A percentile compares a stretch with the other conserved stretches of the same genome.
phyloP scores from a whole-genome alignment of 2,888 invertebrate genomes.

The Netelia inedita region DNA sequence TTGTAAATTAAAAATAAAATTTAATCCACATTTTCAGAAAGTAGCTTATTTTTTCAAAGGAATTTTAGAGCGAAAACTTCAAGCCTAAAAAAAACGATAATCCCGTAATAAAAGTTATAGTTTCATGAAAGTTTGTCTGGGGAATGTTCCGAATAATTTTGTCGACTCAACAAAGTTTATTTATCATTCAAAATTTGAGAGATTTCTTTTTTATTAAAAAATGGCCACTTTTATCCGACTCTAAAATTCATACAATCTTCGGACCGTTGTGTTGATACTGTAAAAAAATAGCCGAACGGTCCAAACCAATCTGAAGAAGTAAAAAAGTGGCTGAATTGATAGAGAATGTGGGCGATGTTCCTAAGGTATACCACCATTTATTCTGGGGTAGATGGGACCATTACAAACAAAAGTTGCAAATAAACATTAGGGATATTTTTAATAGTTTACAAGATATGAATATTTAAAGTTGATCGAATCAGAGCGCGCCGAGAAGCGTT shows the following conservation, averaged over 20 bases:
- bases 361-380: too few relatives aligned
- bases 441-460: too few relatives aligned
- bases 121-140: conserved; percentile 13
- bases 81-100: conserved; percentile 8
- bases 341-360: too few relatives aligned
- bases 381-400: too few relatives aligned
- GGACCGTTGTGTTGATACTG: neutral
- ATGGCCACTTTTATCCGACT: conserved; percentile 1
- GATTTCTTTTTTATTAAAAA: neutral
- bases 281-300: neutral
- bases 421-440: too few relatives aligned
- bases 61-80: conserved; percentile 1
- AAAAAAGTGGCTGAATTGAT: conserved; percentile 14
- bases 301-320: conserved; percentile 10
- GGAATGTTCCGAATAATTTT: neutral
- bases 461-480: too few relatives aligned
- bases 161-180: neutral
- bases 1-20: conserved; percentile 4
- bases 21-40: conserved; percentile 10
- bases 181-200: conserved; percentile 8
- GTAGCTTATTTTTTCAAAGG: conserved; percentile 12
- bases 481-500: too few relatives aligned
- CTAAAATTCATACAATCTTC: neutral
- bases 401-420: too few relatives aligned
- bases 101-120: conserved; percentile 4